These are phyloP conservation scores for Carettochelys insculpta DNA, from an alignment of 2,113 vertebrate genomes.

Conservation along the genomic window DNA sequence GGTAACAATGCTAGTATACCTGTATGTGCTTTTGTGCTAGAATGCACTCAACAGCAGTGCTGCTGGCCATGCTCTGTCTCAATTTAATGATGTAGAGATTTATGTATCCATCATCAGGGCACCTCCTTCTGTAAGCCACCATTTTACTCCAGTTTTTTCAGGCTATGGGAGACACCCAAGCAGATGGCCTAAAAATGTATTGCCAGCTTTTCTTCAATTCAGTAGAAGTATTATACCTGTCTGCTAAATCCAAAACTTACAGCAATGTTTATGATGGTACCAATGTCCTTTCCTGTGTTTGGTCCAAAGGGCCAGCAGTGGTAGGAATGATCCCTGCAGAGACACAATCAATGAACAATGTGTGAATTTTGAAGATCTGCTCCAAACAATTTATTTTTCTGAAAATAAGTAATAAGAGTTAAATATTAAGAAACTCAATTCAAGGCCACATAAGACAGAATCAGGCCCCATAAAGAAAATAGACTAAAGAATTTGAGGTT, in stretches of 20 bases:
- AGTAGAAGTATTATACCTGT: not conserved
- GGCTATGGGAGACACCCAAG: not conserved
- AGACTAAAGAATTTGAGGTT: not conserved
- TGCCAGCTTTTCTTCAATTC: not conserved
- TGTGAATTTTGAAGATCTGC: not conserved
- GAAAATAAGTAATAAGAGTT: not conserved
- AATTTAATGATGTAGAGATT: not conserved
- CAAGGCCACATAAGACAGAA: not conserved
- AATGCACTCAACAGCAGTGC: not conserved
- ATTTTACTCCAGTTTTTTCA: not conserved
- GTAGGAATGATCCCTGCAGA: not conserved
- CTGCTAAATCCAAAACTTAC: not conserved
- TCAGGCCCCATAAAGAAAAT: rapidly evolving
- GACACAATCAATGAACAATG: not conserved
- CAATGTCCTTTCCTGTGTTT: not conserved
- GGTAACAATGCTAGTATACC: rapidly evolving
- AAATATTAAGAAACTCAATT: not conserved
- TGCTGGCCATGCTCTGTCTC: not conserved
- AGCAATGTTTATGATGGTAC: not conserved
- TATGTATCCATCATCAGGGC: not conserved
- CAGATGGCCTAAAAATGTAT: not conserved
- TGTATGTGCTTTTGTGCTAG: not conserved
- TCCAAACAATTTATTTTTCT: not conserved
- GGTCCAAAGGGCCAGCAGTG: not conserved
- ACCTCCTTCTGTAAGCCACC: not conserved